phyloP scores from a whole-genome alignment of 2,113 vertebrate species.

The Odocoileus virginianus region DNA sequence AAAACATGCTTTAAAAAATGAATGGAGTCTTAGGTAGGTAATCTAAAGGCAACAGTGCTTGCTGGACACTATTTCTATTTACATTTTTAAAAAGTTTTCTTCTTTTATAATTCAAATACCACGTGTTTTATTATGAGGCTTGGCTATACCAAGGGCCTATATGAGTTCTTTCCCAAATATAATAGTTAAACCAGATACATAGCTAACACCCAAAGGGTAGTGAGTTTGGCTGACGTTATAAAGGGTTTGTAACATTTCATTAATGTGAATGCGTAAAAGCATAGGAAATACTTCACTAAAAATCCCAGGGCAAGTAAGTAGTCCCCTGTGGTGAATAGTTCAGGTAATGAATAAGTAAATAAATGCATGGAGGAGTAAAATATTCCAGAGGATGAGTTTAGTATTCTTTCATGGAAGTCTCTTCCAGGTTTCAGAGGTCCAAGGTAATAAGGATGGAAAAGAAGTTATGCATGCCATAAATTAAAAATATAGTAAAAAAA shows the following conservation, averaged over 20 bases:
- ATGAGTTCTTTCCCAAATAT: neutral
- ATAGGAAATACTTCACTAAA: neutral
- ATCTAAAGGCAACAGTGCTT: neutral
- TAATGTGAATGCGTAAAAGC: neutral
- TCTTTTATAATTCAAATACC: neutral
- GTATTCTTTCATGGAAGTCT: neutral
- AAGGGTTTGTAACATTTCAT: neutral
- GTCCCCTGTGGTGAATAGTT: neutral
- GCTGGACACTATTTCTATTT: neutral
- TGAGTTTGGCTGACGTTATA: neutral
- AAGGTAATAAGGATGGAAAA: neutral
- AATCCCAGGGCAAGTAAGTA: neutral
- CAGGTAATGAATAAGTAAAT: neutral
- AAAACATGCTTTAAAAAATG: neutral
- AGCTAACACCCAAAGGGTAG: neutral
- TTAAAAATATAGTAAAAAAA: neutral
- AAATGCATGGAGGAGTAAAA: neutral
- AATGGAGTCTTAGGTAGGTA: neutral
- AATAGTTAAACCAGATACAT: neutral
- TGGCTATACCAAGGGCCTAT: neutral
- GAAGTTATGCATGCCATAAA: neutral
- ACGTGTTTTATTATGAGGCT: neutral
- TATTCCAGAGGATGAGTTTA: neutral
- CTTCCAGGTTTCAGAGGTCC: neutral
- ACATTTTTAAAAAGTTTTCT: neutral